phyloP scores from a whole-genome alignment of 2,797 vertebrate species.

The Acipenser ruthenus region DNA sequence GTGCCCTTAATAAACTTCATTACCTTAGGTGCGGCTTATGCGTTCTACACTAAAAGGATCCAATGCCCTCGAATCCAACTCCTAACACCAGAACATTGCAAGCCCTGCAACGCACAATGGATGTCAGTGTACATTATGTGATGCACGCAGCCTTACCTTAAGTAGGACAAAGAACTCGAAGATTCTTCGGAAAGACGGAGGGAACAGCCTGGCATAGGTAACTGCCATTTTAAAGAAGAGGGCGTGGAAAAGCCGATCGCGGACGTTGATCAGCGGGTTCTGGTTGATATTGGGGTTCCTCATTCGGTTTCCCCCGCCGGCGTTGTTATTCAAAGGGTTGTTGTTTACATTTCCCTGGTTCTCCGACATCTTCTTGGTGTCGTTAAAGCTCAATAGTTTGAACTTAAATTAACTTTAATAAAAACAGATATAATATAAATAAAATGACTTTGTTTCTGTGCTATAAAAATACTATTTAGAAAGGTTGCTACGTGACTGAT shows the following conservation, averaged over 20 bases:
- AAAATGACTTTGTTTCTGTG: too few relatives aligned
- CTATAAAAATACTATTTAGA: too few relatives aligned
- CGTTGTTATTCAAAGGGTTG: conserved; percentile 63
- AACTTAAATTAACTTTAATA: too few relatives aligned
- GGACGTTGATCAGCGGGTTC: conserved; percentile 91
- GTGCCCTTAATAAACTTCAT: too few relatives aligned
- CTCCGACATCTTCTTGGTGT: conserved; percentile 63
- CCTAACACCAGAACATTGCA: too few relatives aligned
- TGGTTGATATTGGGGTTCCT: conserved; percentile 89
- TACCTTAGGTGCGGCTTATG: too few relatives aligned
- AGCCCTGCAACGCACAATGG: too few relatives aligned
- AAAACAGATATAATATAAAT: too few relatives aligned
- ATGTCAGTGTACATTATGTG: neutral
- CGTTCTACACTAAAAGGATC: too few relatives aligned
- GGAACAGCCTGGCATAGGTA: conserved; percentile 94
- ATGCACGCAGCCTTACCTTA: conserved; percentile 62
- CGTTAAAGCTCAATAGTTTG: neutral
- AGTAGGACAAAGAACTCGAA: conserved; percentile 94
- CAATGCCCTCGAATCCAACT: too few relatives aligned
- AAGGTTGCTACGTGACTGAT: too few relatives aligned
- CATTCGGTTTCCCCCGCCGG: conserved; percentile 67
- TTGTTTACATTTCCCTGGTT: conserved; percentile 66
- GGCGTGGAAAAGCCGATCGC: conserved; percentile 92
- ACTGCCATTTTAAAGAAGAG: conserved; percentile 98
- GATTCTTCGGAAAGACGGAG: conserved; percentile 86